Base-by-base conservation (phyloP, 1,140 invertebrate species). In the Leucophenga varia region DNA sequence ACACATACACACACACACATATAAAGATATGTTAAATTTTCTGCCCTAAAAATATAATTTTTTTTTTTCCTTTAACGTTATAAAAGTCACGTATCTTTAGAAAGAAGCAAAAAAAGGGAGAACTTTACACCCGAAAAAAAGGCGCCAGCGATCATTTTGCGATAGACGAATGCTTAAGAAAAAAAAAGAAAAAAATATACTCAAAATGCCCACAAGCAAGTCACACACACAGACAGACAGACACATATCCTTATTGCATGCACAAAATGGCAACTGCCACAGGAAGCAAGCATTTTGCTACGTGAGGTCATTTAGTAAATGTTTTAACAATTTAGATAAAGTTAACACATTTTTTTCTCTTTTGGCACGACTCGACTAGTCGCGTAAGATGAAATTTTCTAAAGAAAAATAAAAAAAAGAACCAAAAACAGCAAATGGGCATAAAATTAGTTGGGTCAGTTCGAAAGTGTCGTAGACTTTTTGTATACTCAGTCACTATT, bases 271-370 rank as follows among this genome's bases (percentile, higher is more conserved):
- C 37, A 28, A 21, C 21, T 39, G 44, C n/a, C 22, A 25, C 30
- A 52, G 49, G 30, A 52, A 41, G 41, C 20, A 39, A 37, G 37
- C 43, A 47, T 53, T 54, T 50, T 30, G 49, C 52, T 60, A 70
- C 65, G 65, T 70, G 65, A 70, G 65, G 65, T 70, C 61, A 65
- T 70, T 70, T 60, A 49, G 65, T 59, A 65, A 70, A 70, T 70
- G 61, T 57, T 61, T 70, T 70, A 69, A 70, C 65, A 70, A 70
- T 70, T 70, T 65, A 70, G 65, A 70, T 70, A 65, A 70, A 65
- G 59, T 70, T 70, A 69, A 70, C 65, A 70, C 65, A 70, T 70
- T 70, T 65, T 54, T 55, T 55, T 37, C 40, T 20, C 19, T 32
- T 47, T 48, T 39, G 47, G 48, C 39, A 32, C 39, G 30, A 16